phyloP scores from a whole-genome alignment of 2,888 invertebrate genomes.

The Elegia similella region DNA sequence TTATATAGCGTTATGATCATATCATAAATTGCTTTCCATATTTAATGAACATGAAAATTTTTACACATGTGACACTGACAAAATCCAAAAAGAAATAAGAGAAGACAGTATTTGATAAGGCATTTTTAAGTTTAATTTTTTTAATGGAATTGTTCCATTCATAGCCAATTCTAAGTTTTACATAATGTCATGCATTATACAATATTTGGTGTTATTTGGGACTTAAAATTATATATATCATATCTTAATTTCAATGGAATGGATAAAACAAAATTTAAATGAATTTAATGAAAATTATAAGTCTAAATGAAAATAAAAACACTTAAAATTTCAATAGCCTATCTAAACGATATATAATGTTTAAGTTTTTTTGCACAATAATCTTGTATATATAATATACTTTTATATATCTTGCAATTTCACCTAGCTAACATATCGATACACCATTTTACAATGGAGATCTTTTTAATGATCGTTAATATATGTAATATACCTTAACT shows the following conservation, averaged over 20 bases:
- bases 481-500: conserved; percentile 33
- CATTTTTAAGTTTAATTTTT: conserved; percentile 27
- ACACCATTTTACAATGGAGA: conserved; percentile 51
- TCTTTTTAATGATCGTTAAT: conserved; percentile 34
- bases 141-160: conserved; percentile 25
- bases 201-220: conserved; percentile 66
- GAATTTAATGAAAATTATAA: conserved; percentile 25
- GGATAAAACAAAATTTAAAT: conserved; percentile 34
- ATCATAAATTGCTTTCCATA: conserved; percentile 23
- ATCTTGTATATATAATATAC: conserved; percentile 61
- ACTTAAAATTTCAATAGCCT: conserved; percentile 63
- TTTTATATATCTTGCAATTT: conserved; percentile 66
- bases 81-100: conserved; percentile 18
- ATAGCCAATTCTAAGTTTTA: conserved; percentile 44
- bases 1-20: not conserved
- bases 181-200: conserved; percentile 46
- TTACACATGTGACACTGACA: conserved; percentile 28
- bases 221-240: conserved; percentile 56
- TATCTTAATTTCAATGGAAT: conserved; percentile 49
- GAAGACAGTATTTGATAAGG: conserved; percentile 28
- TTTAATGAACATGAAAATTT: conserved; percentile 24
- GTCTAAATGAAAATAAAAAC: conserved; percentile 29
- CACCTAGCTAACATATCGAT: conserved; percentile 58
- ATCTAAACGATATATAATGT: conserved; percentile 61
- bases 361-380: conserved; percentile 46